A percentile compares a stretch with the other conserved stretches of the same genome.
These are phyloP conservation scores for Picathartes gymnocephalus DNA, from an alignment of 2,113 vertebrate genomes.

Conservation along the genomic window DNA sequence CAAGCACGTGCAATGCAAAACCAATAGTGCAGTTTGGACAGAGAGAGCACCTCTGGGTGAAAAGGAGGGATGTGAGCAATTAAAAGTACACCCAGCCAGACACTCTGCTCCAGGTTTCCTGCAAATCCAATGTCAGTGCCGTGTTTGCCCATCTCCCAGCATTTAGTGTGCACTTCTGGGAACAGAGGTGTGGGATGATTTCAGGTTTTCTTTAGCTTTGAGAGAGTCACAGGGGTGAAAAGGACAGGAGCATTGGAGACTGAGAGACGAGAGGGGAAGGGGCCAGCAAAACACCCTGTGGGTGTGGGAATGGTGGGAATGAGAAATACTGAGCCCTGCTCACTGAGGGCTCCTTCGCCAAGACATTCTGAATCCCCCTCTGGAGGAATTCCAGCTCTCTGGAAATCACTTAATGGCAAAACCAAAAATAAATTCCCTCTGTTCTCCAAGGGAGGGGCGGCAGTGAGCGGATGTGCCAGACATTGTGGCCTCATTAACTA, in stretches of 20 bases:
- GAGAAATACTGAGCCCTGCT: neutral
- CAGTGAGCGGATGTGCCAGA: fast-evolving
- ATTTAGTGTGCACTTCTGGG: neutral
- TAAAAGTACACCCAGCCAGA: fast-evolving
- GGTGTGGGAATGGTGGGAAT: neutral
- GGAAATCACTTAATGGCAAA: neutral
- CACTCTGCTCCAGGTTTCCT: neutral
- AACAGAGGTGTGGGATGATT: neutral
- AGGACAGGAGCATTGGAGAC: neutral
- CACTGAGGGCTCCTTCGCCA: neutral
- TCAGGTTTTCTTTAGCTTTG: neutral
- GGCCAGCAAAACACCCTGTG: neutral
- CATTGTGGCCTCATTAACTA: neutral
- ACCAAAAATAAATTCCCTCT: neutral
- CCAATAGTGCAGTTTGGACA: fast-evolving
- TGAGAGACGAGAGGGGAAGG: neutral
- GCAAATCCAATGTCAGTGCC: fast-evolving
- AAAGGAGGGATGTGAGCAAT: neutral
- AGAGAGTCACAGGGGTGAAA: neutral
- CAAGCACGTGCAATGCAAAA: fast-evolving
- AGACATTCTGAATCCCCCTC: neutral
- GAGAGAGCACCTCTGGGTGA: neutral
- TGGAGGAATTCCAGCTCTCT: no score
- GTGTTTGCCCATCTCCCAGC: neutral
- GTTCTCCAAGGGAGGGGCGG: neutral